Percentiles rank a stretch among this genome's conserved stretches.
Evolutionary conservation across 1,140 invertebrate species (phyloP).

Genomic region (Pogonomyrmex californicus): DNA sequence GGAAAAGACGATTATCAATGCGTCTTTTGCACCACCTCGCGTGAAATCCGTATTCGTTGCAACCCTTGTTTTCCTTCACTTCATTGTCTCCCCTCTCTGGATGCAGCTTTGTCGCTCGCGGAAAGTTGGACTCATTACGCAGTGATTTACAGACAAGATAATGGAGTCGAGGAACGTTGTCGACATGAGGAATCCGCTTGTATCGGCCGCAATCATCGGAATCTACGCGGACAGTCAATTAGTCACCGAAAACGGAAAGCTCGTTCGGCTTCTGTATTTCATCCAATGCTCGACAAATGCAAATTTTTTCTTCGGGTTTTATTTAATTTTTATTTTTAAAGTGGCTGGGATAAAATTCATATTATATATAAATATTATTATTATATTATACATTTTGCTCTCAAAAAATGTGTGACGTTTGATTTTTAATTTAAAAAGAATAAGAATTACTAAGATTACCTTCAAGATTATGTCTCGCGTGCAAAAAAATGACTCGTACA

Average conservation of each 20-base stretch:
- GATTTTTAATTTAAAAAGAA: background rate
- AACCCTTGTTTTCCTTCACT: slow-evolving; percentile 39
- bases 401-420: too few species aligned
- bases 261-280: slow-evolving; percentile 1
- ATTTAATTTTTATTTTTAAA: background rate
- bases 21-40: background rate
- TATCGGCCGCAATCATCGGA: slow-evolving; percentile 7
- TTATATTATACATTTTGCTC: too few species aligned
- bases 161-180: background rate
- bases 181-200: slow-evolving; percentile 37
- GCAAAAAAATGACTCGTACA: background rate
- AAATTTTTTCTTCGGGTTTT: background rate
- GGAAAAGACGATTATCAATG: slow-evolving; percentile 67
- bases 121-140: slow-evolving; percentile 53
- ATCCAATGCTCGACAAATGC: background rate
- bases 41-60: background rate
- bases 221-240: background rate
- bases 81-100: background rate
- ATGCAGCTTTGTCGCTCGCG: slow-evolving; percentile 26
- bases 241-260: slow-evolving; percentile 20
- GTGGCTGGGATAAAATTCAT: too few species aligned
- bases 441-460: background rate
- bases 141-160: slow-evolving; percentile 45
- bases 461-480: background rate
- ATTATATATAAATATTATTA: too few species aligned